A percentile compares a stretch with the other conserved stretches of the same genome.
Evolutionary conservation across 2,113 vertebrate genomes (phyloP).

Genomic region (Zosterops borbonicus): DNA sequence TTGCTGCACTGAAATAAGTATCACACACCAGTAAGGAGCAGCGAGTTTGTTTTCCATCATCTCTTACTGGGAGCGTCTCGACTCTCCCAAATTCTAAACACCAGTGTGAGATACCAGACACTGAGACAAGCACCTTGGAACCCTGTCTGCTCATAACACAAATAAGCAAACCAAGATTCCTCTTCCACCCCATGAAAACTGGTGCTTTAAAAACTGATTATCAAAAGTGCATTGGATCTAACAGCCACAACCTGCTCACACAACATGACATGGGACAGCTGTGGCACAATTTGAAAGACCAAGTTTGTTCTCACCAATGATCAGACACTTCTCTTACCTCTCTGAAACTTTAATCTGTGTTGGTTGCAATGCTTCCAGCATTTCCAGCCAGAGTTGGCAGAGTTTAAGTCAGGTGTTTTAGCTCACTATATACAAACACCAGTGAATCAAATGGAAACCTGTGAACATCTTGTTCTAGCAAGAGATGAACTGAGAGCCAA

Average conservation of each 20-base stretch:
- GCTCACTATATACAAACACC: neutral
- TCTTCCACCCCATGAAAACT: neutral
- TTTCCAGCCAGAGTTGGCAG: neutral
- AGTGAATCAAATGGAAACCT: neutral
- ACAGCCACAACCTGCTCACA: neutral
- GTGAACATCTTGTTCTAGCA: neutral
- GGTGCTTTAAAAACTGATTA: neutral
- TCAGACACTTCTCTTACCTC: neutral
- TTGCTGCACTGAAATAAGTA: slow-evolving; percentile 61
- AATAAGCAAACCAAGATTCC: neutral
- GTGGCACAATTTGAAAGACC: neutral
- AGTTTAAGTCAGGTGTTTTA: neutral
- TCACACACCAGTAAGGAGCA: slow-evolving; percentile 46
- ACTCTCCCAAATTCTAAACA: neutral
- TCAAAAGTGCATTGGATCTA: neutral
- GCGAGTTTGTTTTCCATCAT: neutral
- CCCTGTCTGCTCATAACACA: neutral
- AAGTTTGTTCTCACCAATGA: neutral
- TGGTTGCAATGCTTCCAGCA: neutral
- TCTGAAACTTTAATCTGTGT: neutral
- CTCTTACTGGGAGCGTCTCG: neutral
- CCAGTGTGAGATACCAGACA: neutral
- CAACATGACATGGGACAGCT: neutral
- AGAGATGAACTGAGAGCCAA: neutral
- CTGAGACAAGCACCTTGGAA: neutral